A percentile compares a stretch with the other conserved stretches of the same genome.
Evolutionary conservation across 2,113 vertebrate species (phyloP).

Genomic region (Melanocharis versteri): DNA sequence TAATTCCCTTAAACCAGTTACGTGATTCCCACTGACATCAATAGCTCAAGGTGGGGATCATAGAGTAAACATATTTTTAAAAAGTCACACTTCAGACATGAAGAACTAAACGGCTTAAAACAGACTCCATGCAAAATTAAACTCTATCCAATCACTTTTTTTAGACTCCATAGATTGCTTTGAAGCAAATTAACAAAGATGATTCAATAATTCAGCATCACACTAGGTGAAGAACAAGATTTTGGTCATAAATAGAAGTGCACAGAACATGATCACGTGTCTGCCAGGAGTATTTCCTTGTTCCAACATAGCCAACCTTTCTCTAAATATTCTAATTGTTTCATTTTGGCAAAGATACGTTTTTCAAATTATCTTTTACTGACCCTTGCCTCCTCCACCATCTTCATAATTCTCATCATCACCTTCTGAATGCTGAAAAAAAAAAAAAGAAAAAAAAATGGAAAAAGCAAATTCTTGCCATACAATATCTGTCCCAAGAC

Average conservation of each 20-base stretch:
- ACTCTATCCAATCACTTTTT: background rate
- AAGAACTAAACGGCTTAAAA: background rate
- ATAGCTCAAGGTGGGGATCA: background rate
- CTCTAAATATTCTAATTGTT: constrained; percentile 52
- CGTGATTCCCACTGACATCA: background rate
- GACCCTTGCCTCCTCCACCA: background rate
- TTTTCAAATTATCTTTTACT: constrained; percentile 56
- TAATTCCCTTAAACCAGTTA: background rate
- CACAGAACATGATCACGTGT: background rate
- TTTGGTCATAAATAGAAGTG: constrained; percentile 27
- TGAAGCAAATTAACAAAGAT: constrained; percentile 20
- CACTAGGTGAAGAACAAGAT: constrained; percentile 32
- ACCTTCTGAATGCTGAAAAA: background rate
- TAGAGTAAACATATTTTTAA: background rate
- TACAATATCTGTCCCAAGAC: background rate
- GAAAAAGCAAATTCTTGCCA: background rate
- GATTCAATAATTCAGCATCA: constrained; percentile 52
- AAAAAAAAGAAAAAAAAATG: background rate
- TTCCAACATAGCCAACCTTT: constrained; percentile 13
- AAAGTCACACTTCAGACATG: background rate
- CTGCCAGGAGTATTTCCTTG: constrained; percentile 45
- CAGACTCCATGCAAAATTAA: background rate
- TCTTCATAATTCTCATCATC: background rate
- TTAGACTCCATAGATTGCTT: constrained; percentile 11
- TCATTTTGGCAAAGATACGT: constrained; percentile 41